Evolutionary conservation across 1,140 invertebrate species (phyloP).

Genomic region (Caenorhabditis tropicalis): DNA sequence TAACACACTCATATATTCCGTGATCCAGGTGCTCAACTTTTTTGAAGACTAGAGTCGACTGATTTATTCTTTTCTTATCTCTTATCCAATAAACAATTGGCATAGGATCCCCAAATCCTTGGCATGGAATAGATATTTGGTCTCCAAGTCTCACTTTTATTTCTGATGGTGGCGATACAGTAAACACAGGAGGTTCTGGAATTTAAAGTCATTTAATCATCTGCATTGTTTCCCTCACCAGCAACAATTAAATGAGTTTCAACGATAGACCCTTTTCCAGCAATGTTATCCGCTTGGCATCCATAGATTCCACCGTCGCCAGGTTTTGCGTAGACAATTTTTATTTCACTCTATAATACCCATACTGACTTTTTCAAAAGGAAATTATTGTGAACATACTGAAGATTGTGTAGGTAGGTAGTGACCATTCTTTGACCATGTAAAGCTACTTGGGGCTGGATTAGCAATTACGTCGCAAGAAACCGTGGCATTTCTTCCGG

Average conservation of each 20-base stretch:
- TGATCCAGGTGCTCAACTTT: slow-evolving; percentile 63
- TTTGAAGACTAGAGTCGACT: slow-evolving; percentile 51
- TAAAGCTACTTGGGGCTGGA: slow-evolving; percentile 59
- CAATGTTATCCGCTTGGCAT: slow-evolving; percentile 64
- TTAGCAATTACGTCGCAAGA: slow-evolving; percentile 64
- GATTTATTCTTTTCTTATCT: slow-evolving; percentile 61
- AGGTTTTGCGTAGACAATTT: neutral
- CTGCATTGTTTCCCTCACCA: no score
- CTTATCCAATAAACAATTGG: slow-evolving; percentile 65
- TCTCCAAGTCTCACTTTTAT: slow-evolving; percentile 57
- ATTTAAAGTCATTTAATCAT: no score
- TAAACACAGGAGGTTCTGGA: slow-evolving; percentile 61
- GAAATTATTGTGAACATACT: no score
- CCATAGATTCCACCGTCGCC: slow-evolving; percentile 64
- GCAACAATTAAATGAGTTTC: slow-evolving; percentile 62
- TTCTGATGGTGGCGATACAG: slow-evolving; percentile 61
- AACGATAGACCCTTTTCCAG: slow-evolving; percentile 60
- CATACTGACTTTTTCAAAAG: no score
- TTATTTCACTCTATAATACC: neutral
- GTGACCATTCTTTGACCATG: slow-evolving; percentile 68
- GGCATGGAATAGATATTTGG: slow-evolving; percentile 59
- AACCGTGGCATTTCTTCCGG: slow-evolving; percentile 52
- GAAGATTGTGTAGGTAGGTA: slow-evolving; percentile 36
- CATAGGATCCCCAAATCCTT: slow-evolving; percentile 69
- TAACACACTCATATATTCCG: slow-evolving; percentile 65